Evolutionary conservation across 2,888 invertebrate species (phyloP).

Genomic region (Tholera decimalis): DNA sequence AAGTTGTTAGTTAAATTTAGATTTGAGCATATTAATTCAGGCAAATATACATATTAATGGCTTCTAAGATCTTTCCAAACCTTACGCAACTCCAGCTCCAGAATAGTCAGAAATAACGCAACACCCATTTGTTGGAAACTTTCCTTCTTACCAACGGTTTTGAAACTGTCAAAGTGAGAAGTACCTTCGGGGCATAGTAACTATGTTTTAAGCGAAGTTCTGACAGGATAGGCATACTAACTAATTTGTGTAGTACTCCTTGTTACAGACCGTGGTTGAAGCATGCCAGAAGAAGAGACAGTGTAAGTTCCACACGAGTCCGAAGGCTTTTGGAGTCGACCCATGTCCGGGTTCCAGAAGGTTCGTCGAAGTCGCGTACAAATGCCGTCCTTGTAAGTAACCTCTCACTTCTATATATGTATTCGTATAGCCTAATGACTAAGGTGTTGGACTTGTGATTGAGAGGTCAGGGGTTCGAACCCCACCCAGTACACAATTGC

Average conservation of each 20-base stretch:
- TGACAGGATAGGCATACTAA: conserved; percentile 83
- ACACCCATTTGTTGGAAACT: conserved; percentile 8
- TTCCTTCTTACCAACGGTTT: conserved; percentile 16
- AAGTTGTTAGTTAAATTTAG: not conserved
- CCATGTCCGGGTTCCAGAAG: conserved; percentile 98
- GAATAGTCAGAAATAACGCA: conserved; percentile 20
- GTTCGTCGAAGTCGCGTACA: conserved; percentile 98
- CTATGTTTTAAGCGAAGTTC: conserved; percentile 35
- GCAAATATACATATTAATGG: not conserved
- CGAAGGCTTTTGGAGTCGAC: conserved; percentile 97
- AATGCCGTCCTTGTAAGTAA: conserved; percentile 98
- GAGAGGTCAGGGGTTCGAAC: no score
- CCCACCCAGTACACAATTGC: no score
- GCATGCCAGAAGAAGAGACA: conserved; percentile 98
- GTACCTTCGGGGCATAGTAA: conserved; percentile 33
- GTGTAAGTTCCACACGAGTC: conserved; percentile 97
- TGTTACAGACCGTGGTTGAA: conserved; percentile 98
- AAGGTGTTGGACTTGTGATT: no score
- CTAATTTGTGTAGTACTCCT: conserved; percentile 93
- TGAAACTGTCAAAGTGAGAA: conserved; percentile 24
- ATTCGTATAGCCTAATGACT: no score
- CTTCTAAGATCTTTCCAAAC: not conserved
- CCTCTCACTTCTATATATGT: not conserved
- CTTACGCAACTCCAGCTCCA: conserved; percentile 4
- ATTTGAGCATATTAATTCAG: not conserved